Base-by-base conservation (phyloP, 2,113 vertebrate species). In the Hipposideros armiger region DNA sequence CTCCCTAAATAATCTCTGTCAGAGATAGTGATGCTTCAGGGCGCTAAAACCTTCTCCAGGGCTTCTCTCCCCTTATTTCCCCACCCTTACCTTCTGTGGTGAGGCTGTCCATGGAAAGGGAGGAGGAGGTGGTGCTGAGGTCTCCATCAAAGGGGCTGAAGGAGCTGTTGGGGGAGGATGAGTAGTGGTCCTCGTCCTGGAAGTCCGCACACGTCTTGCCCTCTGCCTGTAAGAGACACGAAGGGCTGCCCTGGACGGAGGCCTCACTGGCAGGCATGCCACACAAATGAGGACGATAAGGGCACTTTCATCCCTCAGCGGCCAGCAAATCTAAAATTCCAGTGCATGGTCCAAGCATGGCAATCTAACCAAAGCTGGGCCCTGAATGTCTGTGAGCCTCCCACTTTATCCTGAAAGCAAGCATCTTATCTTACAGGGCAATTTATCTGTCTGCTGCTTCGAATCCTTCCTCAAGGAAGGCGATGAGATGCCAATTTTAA, bases 171-270 rank as follows among this genome's bases (percentile, higher is more conserved):
- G 98, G 98, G 50, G 98, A 97, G 1, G 98, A 95, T 0, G 98
- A 97, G 45, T 98, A 99, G 54, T 30, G 98, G 16, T 96, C 90
- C 0, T 97, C 98, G 0, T 98, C 99, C 54, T 97, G 98, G 78
- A 99, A 98, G 92, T 99, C 99, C 96, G 99, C 99, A 5, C 99
- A 99, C 0, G 96, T 99, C 92, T 93, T 97, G 58, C 98, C 98
- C 7, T 99, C 99, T 3, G 99, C 98, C 98, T 99, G 97, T 62
- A 83, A 94, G 56, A 78, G 50, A 94, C 52, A 15, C 3, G 22
- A 47, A 0, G 13, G 10, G 28, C 67, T 56, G 36, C 45, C 8
- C 56, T 2, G 3, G 42, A 80, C 28, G 58, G 67, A 58, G 52
- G 52, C n/a, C 81, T 74, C 7, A 0, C 45, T 2, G 1, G 16